These are phyloP conservation scores for Amia ocellicauda DNA, from an alignment of 2,113 vertebrate species.

Conservation along the genomic window DNA sequence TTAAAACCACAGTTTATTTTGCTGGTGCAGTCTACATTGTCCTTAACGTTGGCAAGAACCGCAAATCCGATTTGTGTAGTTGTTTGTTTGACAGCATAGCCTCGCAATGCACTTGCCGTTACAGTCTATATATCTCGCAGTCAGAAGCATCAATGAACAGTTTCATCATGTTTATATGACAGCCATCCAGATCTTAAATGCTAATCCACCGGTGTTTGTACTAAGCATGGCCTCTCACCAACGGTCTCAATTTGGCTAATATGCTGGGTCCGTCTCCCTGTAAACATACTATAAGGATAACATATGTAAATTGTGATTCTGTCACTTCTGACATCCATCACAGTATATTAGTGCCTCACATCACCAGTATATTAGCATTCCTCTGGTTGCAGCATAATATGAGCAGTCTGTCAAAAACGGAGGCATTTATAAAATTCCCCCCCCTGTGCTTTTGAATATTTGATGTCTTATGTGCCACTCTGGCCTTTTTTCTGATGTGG, in stretches of 20 bases:
- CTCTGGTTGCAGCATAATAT: not conserved
- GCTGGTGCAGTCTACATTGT: too few species aligned
- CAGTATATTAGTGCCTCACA: not conserved
- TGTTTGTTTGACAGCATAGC: too few species aligned
- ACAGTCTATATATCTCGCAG: not conserved
- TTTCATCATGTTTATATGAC: not conserved
- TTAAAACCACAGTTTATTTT: too few species aligned
- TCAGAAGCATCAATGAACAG: not conserved
- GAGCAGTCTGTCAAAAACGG: not conserved
- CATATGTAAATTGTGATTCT: not conserved
- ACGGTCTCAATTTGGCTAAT: not conserved
- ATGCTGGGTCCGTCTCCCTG: not conserved
- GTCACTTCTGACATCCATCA: constrained; percentile 1
- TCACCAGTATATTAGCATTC: not conserved
- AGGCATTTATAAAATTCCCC: not conserved
- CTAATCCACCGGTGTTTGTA: not conserved
- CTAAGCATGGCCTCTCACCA: not conserved
- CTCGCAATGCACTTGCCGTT: not conserved
- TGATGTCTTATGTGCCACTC: too few species aligned
- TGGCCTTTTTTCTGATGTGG: too few species aligned
- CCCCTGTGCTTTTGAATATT: too few species aligned
- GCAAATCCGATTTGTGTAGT: too few species aligned
- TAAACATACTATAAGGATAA: not conserved
- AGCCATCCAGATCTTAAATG: not conserved
- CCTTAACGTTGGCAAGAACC: too few species aligned